Conservation (phyloP, 2,797 vertebrate genomes). For the Pseudomugil tenellus region DNA sequence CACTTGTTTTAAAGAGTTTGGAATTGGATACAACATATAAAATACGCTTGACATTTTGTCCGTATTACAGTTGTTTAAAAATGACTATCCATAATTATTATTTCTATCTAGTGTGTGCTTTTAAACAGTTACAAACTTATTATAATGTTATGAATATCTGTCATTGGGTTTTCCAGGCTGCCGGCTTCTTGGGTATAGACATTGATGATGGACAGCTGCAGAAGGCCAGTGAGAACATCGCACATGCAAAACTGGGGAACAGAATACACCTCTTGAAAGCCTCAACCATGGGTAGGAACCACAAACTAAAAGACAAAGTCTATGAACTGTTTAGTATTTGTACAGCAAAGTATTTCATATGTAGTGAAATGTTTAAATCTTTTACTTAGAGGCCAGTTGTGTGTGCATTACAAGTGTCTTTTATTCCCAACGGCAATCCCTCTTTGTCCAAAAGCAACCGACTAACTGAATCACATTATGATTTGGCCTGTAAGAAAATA, state of each 20-base stretch:
- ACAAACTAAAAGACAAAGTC: not conserved
- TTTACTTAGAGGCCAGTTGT: not conserved
- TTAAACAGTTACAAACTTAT: not conserved
- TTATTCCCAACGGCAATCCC: too few relatives aligned
- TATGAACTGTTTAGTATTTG: too few relatives aligned
- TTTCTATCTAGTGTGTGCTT: not conserved
- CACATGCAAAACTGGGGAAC: constrained; percentile 78
- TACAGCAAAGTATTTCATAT: too few relatives aligned
- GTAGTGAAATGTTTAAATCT: too few relatives aligned
- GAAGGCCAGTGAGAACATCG: constrained; percentile 85
- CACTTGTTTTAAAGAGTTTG: not conserved
- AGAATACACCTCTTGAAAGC: constrained; percentile 86
- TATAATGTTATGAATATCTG: not conserved
- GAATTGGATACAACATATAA: not conserved
- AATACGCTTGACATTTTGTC: not conserved
- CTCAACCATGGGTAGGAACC: constrained; percentile 85
- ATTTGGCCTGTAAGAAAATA: too few relatives aligned
- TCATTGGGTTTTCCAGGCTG: constrained; percentile 70
- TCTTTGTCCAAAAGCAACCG: too few relatives aligned
- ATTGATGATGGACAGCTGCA: constrained; percentile 86
- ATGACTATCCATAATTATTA: not conserved
- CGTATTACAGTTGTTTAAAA: not conserved
- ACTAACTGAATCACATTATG: not conserved
- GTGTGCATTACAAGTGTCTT: not conserved
- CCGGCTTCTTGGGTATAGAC: constrained; percentile 87